A percentile compares a stretch with the other conserved stretches of the same genome.
phyloP scores from a whole-genome alignment of 2,113 vertebrate genomes.

The Syngnathus scovelli region DNA sequence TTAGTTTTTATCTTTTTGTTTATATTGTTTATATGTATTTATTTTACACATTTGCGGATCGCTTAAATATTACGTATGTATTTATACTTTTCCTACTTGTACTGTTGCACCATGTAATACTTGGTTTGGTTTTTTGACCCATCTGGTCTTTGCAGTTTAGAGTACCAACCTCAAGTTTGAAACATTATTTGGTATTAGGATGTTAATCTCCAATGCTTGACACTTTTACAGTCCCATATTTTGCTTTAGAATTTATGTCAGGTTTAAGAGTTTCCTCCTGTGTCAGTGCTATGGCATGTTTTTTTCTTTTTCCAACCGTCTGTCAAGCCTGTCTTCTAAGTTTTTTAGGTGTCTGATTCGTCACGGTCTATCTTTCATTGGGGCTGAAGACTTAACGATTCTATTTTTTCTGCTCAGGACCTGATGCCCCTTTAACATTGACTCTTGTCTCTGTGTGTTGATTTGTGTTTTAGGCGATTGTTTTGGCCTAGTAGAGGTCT shows the following conservation, averaged over 20 bases:
- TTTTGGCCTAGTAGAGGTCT: slow-evolving; percentile 13
- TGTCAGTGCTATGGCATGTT: neutral
- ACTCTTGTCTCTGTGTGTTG: slow-evolving; percentile 1
- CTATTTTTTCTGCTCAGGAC: slow-evolving; percentile 11
- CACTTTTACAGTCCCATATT: slow-evolving; percentile 1
- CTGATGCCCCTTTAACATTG: slow-evolving; percentile 22
- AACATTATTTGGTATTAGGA: neutral
- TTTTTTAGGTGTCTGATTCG: neutral
- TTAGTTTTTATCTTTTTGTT: neutral
- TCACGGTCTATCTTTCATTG: slow-evolving; percentile 2
- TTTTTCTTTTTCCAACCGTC: neutral
- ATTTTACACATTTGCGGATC: neutral
- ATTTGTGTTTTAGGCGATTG: slow-evolving; percentile 7
- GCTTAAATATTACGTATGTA: neutral
- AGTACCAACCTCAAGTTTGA: neutral
- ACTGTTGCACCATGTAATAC: neutral
- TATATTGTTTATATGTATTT: neutral
- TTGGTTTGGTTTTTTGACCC: neutral
- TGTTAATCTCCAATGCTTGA: neutral
- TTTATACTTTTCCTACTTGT: neutral
- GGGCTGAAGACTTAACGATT: neutral
- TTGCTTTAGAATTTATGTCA: neutral
- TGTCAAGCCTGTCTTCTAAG: slow-evolving; percentile 4
- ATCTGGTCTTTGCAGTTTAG: neutral
- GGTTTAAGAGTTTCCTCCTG: neutral